Percentiles rank a stretch among this genome's conserved stretches.
phyloP scores from a whole-genome alignment of 1,140 invertebrate species.

The Aphaenogaster floridana region DNA sequence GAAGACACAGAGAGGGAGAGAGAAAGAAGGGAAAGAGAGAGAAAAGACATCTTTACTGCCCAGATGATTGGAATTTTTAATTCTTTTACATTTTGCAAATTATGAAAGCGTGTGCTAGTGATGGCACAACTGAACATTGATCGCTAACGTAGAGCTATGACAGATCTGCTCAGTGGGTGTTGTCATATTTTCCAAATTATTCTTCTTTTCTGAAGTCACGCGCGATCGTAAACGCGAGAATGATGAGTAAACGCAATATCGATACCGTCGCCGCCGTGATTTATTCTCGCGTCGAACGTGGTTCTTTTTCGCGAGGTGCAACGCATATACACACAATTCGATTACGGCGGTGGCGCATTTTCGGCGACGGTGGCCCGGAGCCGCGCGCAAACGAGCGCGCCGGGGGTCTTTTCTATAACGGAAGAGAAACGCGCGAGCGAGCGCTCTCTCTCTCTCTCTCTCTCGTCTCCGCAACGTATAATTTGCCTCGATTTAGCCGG shows the following conservation, averaged over 20 bases:
- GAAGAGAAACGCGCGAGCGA: conserved; percentile 66
- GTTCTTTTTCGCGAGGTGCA: conserved; percentile 41
- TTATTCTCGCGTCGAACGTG: neutral
- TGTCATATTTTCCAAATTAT: too few relatives aligned
- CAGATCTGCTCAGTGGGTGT: too few relatives aligned
- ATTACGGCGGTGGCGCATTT: conserved; percentile 63
- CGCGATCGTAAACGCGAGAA: neutral
- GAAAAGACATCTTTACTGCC: neutral
- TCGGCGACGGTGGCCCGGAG: neutral
- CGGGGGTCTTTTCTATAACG: conserved; percentile 56
- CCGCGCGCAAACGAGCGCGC: conserved; percentile 16
- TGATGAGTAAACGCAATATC: conserved; percentile 41
- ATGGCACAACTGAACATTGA: too few relatives aligned
- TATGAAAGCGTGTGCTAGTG: neutral
- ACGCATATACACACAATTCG: conserved; percentile 25
- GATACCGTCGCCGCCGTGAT: neutral
- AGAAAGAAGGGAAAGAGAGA: neutral
- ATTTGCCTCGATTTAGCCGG: conserved; percentile 83
- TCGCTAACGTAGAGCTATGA: too few relatives aligned
- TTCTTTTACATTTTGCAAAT: neutral
- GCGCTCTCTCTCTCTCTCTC: neutral
- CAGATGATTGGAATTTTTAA: neutral
- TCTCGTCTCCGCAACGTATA: conserved; percentile 83
- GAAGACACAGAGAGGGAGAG: neutral
- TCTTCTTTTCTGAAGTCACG: neutral